These are phyloP conservation scores for Tetheella fluctuosa DNA, from an alignment of 2,888 invertebrate genomes.

Conservation along the genomic window DNA sequence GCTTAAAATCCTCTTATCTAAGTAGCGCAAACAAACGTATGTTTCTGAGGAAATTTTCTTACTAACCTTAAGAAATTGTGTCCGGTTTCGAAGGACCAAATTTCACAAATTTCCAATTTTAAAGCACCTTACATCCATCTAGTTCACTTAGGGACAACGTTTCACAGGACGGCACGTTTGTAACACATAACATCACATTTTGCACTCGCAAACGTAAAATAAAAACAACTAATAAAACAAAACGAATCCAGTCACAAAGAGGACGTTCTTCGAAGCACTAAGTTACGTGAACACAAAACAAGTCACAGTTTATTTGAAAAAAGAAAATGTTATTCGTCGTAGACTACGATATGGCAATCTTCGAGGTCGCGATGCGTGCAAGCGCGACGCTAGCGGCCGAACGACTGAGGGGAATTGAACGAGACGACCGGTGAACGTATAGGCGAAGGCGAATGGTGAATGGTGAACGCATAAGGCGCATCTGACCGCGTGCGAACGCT, in stretches of 20 bases:
- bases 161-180: constrained; percentile 74
- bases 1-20: constrained; percentile 30
- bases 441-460: constrained; percentile 49
- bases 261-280: constrained; percentile 47
- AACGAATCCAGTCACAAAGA: constrained; percentile 60
- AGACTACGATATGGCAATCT: constrained; percentile 58
- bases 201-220: constrained; percentile 73
- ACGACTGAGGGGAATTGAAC: constrained; percentile 67
- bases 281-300: constrained; percentile 55
- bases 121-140: constrained; percentile 73
- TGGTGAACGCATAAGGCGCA: constrained; percentile 63
- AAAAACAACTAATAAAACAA: constrained; percentile 56
- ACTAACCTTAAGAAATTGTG: constrained; percentile 62
- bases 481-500: constrained; percentile 54
- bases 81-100: constrained; percentile 41
- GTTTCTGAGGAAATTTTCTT: constrained; percentile 28
- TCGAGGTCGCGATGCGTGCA: constrained; percentile 41
- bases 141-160: constrained; percentile 77
- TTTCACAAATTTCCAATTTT: constrained; percentile 54
- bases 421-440: constrained; percentile 55
- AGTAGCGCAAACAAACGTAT: constrained; percentile 22
- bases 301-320: constrained; percentile 61
- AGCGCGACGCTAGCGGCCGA: constrained; percentile 58
- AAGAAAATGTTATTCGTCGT: constrained; percentile 65
- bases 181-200: constrained; percentile 81